A percentile compares a stretch with the other conserved stretches of the same genome.
Evolutionary conservation across 2,888 invertebrate species (phyloP).

Genomic region (Heliconius erato): DNA sequence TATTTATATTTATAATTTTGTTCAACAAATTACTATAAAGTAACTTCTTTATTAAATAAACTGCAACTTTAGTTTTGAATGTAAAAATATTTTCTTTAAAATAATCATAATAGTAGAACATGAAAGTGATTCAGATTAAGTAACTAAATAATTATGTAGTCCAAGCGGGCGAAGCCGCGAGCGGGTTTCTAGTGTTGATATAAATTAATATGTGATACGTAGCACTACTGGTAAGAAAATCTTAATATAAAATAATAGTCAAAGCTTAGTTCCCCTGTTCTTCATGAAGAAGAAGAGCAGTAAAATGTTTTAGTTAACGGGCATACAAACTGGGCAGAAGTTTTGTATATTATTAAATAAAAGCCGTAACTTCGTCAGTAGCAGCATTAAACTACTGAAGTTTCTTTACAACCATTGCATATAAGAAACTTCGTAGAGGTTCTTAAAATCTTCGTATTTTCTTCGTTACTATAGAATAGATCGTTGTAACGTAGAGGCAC

Average conservation of each 20-base stretch:
- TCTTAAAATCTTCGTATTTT: conserved; percentile 7
- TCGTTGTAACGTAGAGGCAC: too few relatives aligned
- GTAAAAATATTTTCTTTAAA: too few relatives aligned
- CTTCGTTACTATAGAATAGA: neutral
- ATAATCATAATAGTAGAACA: too few relatives aligned
- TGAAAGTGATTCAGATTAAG: too few relatives aligned
- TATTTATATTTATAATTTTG: too few relatives aligned
- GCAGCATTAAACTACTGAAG: conserved; percentile 13
- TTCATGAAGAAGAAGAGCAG: neutral
- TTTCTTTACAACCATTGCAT: conserved; percentile 8
- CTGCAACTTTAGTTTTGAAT: too few relatives aligned
- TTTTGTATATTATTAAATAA: conserved; percentile 31
- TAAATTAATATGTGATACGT: too few relatives aligned
- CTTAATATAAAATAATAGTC: neutral
- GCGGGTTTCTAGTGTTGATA: too few relatives aligned
- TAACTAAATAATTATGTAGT: too few relatives aligned
- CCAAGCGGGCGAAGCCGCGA: too few relatives aligned
- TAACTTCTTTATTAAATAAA: too few relatives aligned
- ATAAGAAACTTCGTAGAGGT: conserved; percentile 19
- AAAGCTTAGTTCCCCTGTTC: neutral
- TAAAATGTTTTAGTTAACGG: conserved; percentile 12
- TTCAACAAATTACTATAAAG: neutral
- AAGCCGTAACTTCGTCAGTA: conserved; percentile 21
- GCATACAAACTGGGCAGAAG: conserved; percentile 17
- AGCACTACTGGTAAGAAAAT: too few relatives aligned